Evolutionary conservation across 2,797 vertebrate genomes (phyloP), one percentile per base, ranked within the genome.

Genomic region (Oophaga sylvatica): DNA sequence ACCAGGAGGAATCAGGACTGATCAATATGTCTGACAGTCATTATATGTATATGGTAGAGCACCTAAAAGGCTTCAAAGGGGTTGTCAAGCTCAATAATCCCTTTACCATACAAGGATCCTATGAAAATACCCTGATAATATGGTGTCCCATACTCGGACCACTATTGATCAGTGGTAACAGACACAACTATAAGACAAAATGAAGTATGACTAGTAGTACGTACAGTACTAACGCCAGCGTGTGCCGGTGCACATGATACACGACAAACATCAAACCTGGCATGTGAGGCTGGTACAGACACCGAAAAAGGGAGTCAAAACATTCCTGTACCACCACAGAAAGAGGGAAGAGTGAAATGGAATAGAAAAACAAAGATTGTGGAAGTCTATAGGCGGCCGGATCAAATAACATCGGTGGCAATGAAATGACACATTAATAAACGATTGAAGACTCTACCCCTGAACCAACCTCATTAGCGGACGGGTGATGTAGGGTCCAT

Each of bases 401-500:
- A 83, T 59, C 19, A 71, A 83, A 45, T 10, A 81, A 31, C 41
- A 45, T 57, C 7, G 9, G 65, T 26, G 0, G 62, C 62, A 63
- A 17, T 68, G 56, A 68, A 56, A 68, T 7, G 2, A 16, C 26
- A n/a, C 20, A 41, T 41, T 41, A 41, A 41, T 41, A 41, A 41
- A 41, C 35, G 35, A 41, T 5, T 41, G 35, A 19, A 35, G 71
- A 83, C 48, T 9, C 57, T 12, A 3, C 15, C 31, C 12, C 53
- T 35, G 81, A 87, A 92, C 95, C 92, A 79, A 98, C 98, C 96
- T 99, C 98, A 75, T 94, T 96, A 76, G 13, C 89, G 0, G 91
- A 93, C 65, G 96, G 92, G 62, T 90, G 90, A 88, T 92, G 94
- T 89, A 98, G 90, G 0, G 87, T 91, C 94, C 95, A 96, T 35